These are phyloP conservation scores for Arctopsyche grandis DNA, from an alignment of 1,140 invertebrate genomes.

Conservation along the genomic window DNA sequence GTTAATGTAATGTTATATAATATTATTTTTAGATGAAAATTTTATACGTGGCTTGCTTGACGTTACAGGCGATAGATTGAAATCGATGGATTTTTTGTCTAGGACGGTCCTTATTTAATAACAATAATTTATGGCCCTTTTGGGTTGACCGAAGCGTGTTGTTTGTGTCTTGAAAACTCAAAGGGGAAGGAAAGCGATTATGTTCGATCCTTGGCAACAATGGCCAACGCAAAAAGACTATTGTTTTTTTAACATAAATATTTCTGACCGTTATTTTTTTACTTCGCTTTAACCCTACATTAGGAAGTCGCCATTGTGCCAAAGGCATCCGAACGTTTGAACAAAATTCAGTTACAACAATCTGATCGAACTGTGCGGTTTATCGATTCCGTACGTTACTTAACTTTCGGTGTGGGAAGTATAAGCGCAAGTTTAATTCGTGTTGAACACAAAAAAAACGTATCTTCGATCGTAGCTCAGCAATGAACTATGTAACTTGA, in stretches of 20 bases:
- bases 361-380: slow-evolving; percentile 50
- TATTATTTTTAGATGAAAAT: slow-evolving; percentile 17
- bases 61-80: not conserved
- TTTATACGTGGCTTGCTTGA: no score
- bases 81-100: not conserved
- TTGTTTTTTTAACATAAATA: slow-evolving; percentile 48
- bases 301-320: slow-evolving; percentile 52
- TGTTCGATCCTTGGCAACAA: slow-evolving; percentile 46
- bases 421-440: not conserved
- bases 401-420: no score
- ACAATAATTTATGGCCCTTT: slow-evolving; percentile 49
- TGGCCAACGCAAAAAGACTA: slow-evolving; percentile 50
- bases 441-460: not conserved
- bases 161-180: slow-evolving; percentile 31
- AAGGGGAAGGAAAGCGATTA: slow-evolving; percentile 36
- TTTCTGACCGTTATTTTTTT: slow-evolving; percentile 45
- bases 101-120: slow-evolving; percentile 37
- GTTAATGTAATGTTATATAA: not conserved
- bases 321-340: slow-evolving; percentile 31
- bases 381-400: slow-evolving; percentile 20
- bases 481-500: slow-evolving; percentile 15
- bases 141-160: slow-evolving; percentile 37
- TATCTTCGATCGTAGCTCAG: not conserved
- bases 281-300: slow-evolving; percentile 47
- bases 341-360: slow-evolving; percentile 52